A percentile compares a stretch with the other conserved stretches of the same genome.
These are phyloP conservation scores for Trichosurus vulpecula DNA, from an alignment of 2,797 vertebrate species.

Conservation along the genomic window DNA sequence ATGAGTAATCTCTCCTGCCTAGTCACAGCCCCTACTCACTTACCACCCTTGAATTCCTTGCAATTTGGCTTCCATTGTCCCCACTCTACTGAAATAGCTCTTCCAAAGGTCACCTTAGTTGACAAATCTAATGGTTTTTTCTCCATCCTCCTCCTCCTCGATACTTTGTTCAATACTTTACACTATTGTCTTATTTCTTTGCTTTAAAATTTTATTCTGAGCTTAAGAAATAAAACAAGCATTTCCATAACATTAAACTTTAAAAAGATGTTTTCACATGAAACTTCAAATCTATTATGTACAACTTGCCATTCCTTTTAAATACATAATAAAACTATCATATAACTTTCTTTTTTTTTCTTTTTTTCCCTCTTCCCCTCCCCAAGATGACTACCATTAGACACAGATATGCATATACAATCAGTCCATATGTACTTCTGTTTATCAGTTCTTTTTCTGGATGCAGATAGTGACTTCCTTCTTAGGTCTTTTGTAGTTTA, in stretches of 20 bases:
- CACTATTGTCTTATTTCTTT: not conserved
- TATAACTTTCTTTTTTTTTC: not conserved
- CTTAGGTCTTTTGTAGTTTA: not conserved
- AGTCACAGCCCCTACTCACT: not conserved
- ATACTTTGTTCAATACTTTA: not conserved
- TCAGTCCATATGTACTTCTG: not conserved
- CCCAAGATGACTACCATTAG: not conserved
- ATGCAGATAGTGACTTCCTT: not conserved
- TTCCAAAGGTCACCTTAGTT: not conserved
- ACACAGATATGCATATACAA: not conserved
- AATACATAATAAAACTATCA: not conserved
- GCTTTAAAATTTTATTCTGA: not conserved
- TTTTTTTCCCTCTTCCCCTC: not conserved
- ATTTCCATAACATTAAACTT: not conserved
- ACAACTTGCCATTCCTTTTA: not conserved
- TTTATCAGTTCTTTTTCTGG: not conserved
- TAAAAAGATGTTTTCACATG: not conserved
- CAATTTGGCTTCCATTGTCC: not conserved
- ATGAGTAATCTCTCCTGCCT: not conserved
- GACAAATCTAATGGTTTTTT: not conserved
- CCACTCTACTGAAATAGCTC: not conserved
- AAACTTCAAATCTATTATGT: not conserved
- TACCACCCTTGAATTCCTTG: not conserved
- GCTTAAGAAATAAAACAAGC: not conserved
- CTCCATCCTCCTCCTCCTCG: not conserved